phyloP scores from a whole-genome alignment of 2,797 vertebrate species.

The Sparus aurata region DNA sequence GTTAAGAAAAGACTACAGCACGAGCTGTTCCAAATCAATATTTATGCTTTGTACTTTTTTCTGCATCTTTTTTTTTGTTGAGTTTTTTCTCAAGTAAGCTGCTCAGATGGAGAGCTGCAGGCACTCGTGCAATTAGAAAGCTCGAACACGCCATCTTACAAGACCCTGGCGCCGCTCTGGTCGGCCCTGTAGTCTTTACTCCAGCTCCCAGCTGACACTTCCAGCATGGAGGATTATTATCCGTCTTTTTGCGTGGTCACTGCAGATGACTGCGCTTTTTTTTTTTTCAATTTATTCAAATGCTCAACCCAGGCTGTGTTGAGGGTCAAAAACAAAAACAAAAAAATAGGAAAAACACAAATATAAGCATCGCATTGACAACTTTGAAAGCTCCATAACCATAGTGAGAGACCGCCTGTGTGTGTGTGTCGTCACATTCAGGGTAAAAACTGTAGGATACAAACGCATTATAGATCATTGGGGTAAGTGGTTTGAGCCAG shows the following conservation, averaged over 20 bases:
- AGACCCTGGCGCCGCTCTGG: constrained; percentile 18
- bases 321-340: constrained; percentile 2
- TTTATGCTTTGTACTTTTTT: constrained; percentile 11
- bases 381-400: background rate
- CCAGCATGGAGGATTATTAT: constrained; percentile 24
- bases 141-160: constrained; percentile 14
- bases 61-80: background rate
- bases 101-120: constrained; percentile 31
- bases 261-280: constrained; percentile 15
- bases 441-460: constrained; percentile 26
- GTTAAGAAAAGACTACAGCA: constrained; percentile 17
- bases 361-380: background rate
- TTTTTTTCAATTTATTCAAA: constrained; percentile 9
- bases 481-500: constrained; percentile 53
- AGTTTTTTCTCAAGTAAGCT: no score
- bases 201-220: constrained; percentile 17
- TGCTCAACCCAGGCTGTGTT: background rate
- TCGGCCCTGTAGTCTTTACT: constrained; percentile 18
- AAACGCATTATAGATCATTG: constrained; percentile 62
- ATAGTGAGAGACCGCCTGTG: background rate
- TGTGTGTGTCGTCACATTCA: constrained; percentile 12
- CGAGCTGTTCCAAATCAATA: constrained; percentile 36
- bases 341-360: background rate
- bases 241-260: constrained; percentile 15
- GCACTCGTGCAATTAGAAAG: constrained; percentile 57